These are phyloP conservation scores for Drosophila tristis DNA, from an alignment of 1,140 invertebrate species.

Conservation along the genomic window DNA sequence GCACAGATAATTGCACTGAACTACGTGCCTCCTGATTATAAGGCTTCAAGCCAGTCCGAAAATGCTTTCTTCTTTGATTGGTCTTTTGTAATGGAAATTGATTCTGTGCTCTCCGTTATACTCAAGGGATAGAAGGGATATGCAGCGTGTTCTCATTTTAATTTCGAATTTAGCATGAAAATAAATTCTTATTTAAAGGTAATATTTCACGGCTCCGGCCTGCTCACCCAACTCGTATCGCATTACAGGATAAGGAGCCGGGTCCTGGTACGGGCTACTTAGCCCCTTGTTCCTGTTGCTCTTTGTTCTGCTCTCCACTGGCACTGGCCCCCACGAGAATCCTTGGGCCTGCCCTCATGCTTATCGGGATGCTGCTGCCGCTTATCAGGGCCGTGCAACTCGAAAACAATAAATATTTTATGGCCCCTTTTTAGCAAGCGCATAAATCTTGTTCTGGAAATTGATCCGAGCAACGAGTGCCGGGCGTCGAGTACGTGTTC, in stretches of 20 bases:
- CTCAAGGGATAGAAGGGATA: no score
- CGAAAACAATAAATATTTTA: conserved; percentile 81
- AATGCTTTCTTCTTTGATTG: conserved; percentile 1
- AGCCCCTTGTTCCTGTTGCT: conserved; percentile 55
- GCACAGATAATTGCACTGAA: neutral
- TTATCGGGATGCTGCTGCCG: conserved; percentile 18
- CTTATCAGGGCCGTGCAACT: conserved; percentile 69
- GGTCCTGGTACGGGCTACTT: conserved; percentile 6
- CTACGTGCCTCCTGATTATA: neutral
- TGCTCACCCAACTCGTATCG: conserved; percentile 38
- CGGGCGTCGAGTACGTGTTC: conserved; percentile 10
- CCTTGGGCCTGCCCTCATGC: conserved; percentile 32
- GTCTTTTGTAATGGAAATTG: conserved; percentile 11
- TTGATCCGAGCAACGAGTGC: conserved; percentile 59
- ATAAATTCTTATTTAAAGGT: conserved; percentile 68
- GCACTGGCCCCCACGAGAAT: conserved; percentile 10
- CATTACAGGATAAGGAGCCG: conserved; percentile 43
- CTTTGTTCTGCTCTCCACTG: conserved; percentile 10
- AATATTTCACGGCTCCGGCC: conserved; percentile 51
- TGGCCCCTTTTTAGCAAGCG: conserved; percentile 62
- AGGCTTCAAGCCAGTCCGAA: neutral
- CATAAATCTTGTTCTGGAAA: conserved; percentile 73
- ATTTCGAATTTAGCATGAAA: conserved; percentile 36
- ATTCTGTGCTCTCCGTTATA: conserved; percentile 6
- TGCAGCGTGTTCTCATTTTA: conserved; percentile 45